Evolutionary conservation across 2,797 vertebrate species (phyloP), one percentile per base, ranked within the genome.

Genomic region (Arnoldichthys spilopterus): DNA sequence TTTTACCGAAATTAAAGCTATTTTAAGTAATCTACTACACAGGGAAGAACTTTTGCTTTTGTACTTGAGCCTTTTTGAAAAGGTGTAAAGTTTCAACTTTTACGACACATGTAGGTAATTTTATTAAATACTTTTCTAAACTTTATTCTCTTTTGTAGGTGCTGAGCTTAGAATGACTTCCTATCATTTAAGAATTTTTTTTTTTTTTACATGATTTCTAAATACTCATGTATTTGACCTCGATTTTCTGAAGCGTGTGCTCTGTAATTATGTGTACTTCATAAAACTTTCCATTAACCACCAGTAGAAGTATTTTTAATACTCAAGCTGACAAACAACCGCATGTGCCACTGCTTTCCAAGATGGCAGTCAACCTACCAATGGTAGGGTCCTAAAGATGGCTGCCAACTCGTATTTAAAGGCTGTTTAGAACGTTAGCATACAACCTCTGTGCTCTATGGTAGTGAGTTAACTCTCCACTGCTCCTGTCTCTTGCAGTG

Each of bases 401-500:
- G 83, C 81, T 71, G 72, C 72, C 76, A 7, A 24, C 73, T 59
- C 18, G 22, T 28, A 58, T 58, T 45, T 22, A 20, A 74, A 26
- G 78, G 78, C 77, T 68, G 37, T 72, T 71, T 85, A 77, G 74
- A 37, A 40, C 54, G 0, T 69, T 61, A 26, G 26, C 0, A 34
- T 49, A 26, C n/a, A 53, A 11, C n/a, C 20, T 16, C 12, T 51
- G 30, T 68, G 20, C 43, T 20, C 20, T 18, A 30, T 62, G 59
- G 28, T 62, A 18, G 2, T 6, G 16, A 32, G 59, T 20, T 62
- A 62, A 20, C 7, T 24, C 24, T 58, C 8, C 6, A 7, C 24
- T 67, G 12, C 11, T 34, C 43, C 20, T 89, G 79, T 86, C 86
- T 85, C 18, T 72, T 82, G 69, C 91, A 97, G 95, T 95, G 96